Conservation (phyloP, 2,888 invertebrate species). For the Hydroisotoma schaefferi region DNA sequence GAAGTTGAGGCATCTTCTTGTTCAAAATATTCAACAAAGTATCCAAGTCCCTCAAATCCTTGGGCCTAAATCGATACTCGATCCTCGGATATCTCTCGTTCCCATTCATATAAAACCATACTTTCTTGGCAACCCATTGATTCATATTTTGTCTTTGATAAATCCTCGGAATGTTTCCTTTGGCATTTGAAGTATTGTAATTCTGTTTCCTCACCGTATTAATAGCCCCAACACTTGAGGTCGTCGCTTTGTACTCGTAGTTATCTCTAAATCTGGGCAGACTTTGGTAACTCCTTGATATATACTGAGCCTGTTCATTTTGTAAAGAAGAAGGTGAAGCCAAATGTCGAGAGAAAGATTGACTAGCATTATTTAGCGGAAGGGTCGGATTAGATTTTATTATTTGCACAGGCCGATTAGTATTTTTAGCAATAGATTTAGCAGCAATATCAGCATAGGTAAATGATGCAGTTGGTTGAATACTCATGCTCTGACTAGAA, state of each 20-base stretch:
- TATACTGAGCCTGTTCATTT: background rate
- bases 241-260: too few species aligned
- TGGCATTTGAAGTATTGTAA: background rate
- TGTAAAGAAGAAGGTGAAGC: background rate
- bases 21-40: conserved; percentile 81
- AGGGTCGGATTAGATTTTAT: too few species aligned
- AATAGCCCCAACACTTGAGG: background rate
- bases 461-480: too few species aligned
- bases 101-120: conserved; percentile 89
- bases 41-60: conserved; percentile 81
- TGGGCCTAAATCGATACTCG: conserved; percentile 80
- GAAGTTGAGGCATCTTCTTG: conserved; percentile 73
- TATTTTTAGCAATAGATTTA: too few species aligned
- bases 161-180: conserved; percentile 30
- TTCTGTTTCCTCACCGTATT: conserved; percentile 6
- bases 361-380: too few species aligned
- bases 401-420: too few species aligned
- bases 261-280: background rate
- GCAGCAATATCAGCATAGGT: too few species aligned
- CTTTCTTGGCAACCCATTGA: conserved; percentile 79
- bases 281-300: background rate
- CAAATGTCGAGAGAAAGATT: background rate
- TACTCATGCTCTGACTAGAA: too few species aligned
- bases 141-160: conserved; percentile 45
- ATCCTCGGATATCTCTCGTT: conserved; percentile 88